phyloP scores from a whole-genome alignment of 2,888 invertebrate species.

The Diplolepis rosae region DNA sequence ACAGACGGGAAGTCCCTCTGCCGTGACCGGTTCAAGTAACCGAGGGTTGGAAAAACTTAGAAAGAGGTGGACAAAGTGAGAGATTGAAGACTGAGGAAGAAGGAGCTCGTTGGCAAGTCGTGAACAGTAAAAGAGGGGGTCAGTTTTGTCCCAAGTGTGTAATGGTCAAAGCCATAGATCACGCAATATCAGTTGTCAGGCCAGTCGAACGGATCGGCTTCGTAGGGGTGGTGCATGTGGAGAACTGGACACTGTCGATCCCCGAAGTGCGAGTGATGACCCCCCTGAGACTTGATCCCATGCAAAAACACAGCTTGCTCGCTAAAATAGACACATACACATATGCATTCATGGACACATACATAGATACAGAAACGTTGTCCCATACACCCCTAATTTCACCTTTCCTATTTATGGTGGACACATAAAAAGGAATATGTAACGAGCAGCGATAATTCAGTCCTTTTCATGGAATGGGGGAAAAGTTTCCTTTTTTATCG shows the following conservation, averaged over 20 bases:
- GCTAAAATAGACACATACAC: conserved; percentile 12
- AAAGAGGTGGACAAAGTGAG: conserved; percentile 41
- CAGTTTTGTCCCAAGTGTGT: conserved; percentile 72
- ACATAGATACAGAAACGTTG: conserved; percentile 16
- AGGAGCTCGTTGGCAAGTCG: conserved; percentile 36
- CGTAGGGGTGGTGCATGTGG: conserved; percentile 41
- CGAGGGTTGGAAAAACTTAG: conserved; percentile 44
- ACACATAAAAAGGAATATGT: conserved; percentile 73
- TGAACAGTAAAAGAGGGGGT: conserved; percentile 45
- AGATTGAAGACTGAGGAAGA: conserved; percentile 36
- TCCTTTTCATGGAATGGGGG: conserved; percentile 43
- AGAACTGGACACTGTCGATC: conserved; percentile 64
- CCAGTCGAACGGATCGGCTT: conserved; percentile 48
- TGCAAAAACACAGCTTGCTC: conserved; percentile 46
- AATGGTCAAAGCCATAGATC: conserved; percentile 72
- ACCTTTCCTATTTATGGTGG: conserved; percentile 65
- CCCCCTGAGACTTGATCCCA: conserved; percentile 64
- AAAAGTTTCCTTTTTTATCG: conserved; percentile 53
- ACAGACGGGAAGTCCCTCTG: conserved; percentile 43
- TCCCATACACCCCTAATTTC: conserved; percentile 41
- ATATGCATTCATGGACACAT: conserved; percentile 31
- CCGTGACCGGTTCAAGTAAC: conserved; percentile 53
- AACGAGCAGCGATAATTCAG: conserved; percentile 71
- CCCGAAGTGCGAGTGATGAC: conserved; percentile 73
- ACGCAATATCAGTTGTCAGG: conserved; percentile 70